phyloP scores from a whole-genome alignment of 2,888 invertebrate genomes.

The Hydrotaea cyrtoneurina region DNA sequence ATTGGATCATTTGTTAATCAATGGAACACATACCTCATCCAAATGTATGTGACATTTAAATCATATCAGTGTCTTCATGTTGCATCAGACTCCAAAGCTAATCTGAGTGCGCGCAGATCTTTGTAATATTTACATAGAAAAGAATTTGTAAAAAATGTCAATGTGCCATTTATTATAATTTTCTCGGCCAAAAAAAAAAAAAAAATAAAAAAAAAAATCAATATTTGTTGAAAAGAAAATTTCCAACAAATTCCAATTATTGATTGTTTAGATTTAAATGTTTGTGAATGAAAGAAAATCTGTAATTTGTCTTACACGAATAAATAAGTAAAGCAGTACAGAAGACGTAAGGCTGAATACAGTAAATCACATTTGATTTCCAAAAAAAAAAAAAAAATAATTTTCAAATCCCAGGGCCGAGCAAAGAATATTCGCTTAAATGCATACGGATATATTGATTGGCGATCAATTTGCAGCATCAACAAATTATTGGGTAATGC shows the following conservation, averaged over 20 bases:
- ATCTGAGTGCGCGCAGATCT: background rate
- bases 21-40: background rate
- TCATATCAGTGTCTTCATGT: slow-evolving; percentile 23
- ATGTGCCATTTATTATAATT: slow-evolving; percentile 52
- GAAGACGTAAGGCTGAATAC: background rate
- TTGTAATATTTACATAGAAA: too few relatives aligned
- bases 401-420: background rate
- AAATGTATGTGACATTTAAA: background rate
- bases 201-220: slow-evolving; percentile 7
- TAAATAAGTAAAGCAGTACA: background rate
- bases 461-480: slow-evolving; percentile 81
- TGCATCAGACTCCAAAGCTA: background rate
- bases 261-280: background rate
- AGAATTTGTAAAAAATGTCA: background rate
- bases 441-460: slow-evolving; percentile 81
- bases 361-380: slow-evolving; percentile 8
- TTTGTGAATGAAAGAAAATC: slow-evolving; percentile 15
- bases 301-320: slow-evolving; percentile 15
- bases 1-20: background rate
- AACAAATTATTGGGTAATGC: slow-evolving; percentile 81
- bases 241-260: background rate
- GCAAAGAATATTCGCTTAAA: slow-evolving; percentile 73
- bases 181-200: background rate
- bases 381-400: background rate
- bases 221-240: background rate